Evolutionary conservation across 2,797 vertebrate species (phyloP).

Genomic region (Columba guinea): DNA sequence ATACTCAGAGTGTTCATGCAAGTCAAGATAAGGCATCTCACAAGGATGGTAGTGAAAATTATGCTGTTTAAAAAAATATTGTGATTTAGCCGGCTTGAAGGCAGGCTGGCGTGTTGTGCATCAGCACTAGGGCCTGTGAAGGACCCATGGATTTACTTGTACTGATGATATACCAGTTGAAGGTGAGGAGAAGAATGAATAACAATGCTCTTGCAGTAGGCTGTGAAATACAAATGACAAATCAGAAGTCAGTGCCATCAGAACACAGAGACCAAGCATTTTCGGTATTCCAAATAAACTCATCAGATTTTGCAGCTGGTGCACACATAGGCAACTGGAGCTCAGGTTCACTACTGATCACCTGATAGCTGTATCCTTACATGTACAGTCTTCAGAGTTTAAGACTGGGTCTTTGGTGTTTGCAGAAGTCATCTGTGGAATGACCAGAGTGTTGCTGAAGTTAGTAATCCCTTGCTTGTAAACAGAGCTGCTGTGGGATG

Average conservation of each 20-base stretch:
- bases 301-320: not conserved
- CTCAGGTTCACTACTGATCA: not conserved
- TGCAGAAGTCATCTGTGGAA: not conserved
- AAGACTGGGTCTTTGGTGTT: not conserved
- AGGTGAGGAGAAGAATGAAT: not conserved
- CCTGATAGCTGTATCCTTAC: not conserved
- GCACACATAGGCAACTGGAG: not conserved
- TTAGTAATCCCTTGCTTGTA: not conserved
- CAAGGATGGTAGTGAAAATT: not conserved
- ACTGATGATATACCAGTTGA: not conserved
- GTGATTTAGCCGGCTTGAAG: not conserved
- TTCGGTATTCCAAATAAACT: not conserved
- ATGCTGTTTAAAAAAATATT: not conserved
- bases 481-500: not conserved
- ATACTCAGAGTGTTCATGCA: not conserved
- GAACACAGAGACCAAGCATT: not conserved
- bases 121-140: not conserved
- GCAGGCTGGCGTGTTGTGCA: not conserved
- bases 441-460: accelerated
- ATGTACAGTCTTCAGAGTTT: not conserved
- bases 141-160: not conserved
- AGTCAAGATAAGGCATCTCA: not conserved
- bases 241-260: not conserved
- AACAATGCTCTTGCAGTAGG: not conserved
- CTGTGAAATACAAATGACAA: not conserved